Evolutionary conservation across 1,140 invertebrate genomes (phyloP).

Genomic region (Dolichoris vasculosae): DNA sequence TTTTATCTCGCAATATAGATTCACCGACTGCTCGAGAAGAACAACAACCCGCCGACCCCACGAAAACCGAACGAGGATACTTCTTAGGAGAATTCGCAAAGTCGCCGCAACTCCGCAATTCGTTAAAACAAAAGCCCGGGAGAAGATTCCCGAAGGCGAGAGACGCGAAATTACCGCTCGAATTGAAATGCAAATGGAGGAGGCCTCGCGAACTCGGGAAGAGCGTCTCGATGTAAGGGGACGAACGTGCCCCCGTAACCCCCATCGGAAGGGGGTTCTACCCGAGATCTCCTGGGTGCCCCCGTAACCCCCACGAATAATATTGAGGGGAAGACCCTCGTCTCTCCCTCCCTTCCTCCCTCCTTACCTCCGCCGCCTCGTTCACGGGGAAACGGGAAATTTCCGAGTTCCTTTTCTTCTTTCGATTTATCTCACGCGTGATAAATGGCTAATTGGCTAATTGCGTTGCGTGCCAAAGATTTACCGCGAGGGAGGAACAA

Average conservation of each 20-base stretch:
- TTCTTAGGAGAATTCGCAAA: not conserved
- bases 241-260: constrained; percentile 66
- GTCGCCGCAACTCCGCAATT: not conserved
- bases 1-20: too few species aligned
- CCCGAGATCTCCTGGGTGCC: too few species aligned
- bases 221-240: constrained; percentile 60
- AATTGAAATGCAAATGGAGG: not conserved
- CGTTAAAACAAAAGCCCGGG: not conserved
- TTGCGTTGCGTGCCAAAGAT: not conserved
- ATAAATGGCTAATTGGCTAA: too few species aligned
- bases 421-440: too few species aligned
- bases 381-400: not conserved
- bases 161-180: not conserved
- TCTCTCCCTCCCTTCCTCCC: not conserved
- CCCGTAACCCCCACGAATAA: too few species aligned
- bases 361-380: too few species aligned
- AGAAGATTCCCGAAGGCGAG: not conserved
- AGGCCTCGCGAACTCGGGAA: not conserved
- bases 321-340: too few species aligned
- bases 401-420: not conserved
- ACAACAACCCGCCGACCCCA: not conserved
- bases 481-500: not conserved
- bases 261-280: constrained; percentile 48
- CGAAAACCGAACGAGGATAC: not conserved
- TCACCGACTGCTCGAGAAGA: not conserved